Evolutionary conservation across 2,888 invertebrate species (phyloP), one percentile per base, ranked within the genome.

Genomic region (Cloeon dipterum): DNA sequence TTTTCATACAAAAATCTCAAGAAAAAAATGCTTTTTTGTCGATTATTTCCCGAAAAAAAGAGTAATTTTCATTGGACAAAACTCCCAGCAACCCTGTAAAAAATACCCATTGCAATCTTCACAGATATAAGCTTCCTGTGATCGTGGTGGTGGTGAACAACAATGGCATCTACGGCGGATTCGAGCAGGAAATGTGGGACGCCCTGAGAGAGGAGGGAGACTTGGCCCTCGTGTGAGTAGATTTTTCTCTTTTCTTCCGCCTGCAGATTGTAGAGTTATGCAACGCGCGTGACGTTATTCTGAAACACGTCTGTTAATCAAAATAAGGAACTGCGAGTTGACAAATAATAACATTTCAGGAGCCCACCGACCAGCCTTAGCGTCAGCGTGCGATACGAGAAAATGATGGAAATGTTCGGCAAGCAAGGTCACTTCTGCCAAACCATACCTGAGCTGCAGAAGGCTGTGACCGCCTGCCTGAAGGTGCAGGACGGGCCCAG

Each of bases 81-180:
- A n/a, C n/a, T n/a, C n/a, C n/a, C n/a, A n/a, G n/a, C n/a, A n/a
- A n/a, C n/a, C n/a, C n/a, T n/a, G n/a, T n/a, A n/a, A n/a, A n/a
- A n/a, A n/a, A n/a, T n/a, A n/a, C n/a, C n/a, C n/a, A n/a, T n/a
- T n/a, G n/a, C 39, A 32, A 7, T 29, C 40, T 26, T 46, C 52
- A 7, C 45, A 77, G 93, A 41, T 93, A 94, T 57, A 79, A 83
- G 49, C 61, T 96, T 45, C 93, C 94, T 0, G 70, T 94, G 20
- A 70, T 86, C 23, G 70, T 93, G 40, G 68, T 94, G 3, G 74
- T 96, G 42, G 74, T 96, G 5, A 96, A 96, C 58, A 96, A 96
- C 61, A 88, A 79, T 52, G 94, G 94, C 17, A 94, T 94, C 50
- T 86, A 85, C 53, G 70, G 76, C 36, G 94, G 94, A 5, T 66